A percentile compares a stretch with the other conserved stretches of the same genome.
Evolutionary conservation across 2,797 vertebrate genomes (phyloP).

Genomic region (Pogonophryne albipinna): DNA sequence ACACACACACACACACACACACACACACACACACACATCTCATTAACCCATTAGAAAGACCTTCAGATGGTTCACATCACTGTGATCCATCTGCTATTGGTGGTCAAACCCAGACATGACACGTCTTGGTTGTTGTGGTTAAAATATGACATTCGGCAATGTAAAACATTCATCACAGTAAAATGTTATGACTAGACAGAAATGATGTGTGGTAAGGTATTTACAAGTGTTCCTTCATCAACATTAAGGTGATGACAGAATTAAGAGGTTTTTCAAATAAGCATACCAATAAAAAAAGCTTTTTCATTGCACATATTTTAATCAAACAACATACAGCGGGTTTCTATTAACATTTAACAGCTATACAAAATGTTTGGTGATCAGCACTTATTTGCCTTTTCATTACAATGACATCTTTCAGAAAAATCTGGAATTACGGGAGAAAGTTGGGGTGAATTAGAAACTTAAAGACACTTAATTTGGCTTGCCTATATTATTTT

Average conservation of each 20-base stretch:
- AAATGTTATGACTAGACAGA: slow-evolving; percentile 2
- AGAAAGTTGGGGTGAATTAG: too few species aligned
- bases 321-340: too few species aligned
- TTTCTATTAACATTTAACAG: too few species aligned
- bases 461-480: too few species aligned
- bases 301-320: neutral
- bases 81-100: slow-evolving; percentile 8
- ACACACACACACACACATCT: slow-evolving; percentile 18
- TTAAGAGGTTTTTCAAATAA: neutral
- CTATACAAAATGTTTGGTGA: neutral
- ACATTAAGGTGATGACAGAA: slow-evolving; percentile 21
- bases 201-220: slow-evolving; percentile 11
- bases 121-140: slow-evolving; percentile 11
- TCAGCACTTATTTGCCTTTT: neutral
- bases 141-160: slow-evolving; percentile 7
- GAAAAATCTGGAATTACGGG: too few species aligned
- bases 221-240: neutral
- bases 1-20: slow-evolving; percentile 16
- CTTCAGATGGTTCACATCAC: too few species aligned
- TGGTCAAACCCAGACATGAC: slow-evolving; percentile 21
- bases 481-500: too few species aligned
- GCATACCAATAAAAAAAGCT: slow-evolving; percentile 14
- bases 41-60: slow-evolving; percentile 35
- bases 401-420: too few species aligned
- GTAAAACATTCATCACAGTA: slow-evolving; percentile 8